phyloP scores from a whole-genome alignment of 2,888 invertebrate genomes.

The Orgyia antiqua region DNA sequence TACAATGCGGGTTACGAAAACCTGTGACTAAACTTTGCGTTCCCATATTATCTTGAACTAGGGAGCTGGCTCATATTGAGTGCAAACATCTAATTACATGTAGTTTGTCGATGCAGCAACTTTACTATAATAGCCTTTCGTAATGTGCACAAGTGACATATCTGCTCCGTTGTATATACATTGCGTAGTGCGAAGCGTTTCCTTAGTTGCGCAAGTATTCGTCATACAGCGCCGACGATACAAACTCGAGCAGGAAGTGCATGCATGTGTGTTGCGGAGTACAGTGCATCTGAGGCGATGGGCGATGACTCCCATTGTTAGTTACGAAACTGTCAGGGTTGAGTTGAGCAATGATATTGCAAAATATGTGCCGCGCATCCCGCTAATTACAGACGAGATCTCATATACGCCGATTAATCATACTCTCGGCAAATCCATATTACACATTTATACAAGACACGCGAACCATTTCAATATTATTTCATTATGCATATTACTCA shows the following conservation, averaged over 20 bases:
- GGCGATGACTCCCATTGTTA: slow-evolving; percentile 64
- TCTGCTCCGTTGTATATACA: slow-evolving; percentile 46
- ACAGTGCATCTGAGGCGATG: slow-evolving; percentile 59
- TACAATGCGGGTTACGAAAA: slow-evolving; percentile 75
- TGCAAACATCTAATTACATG: slow-evolving; percentile 35
- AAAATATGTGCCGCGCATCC: slow-evolving; percentile 61
- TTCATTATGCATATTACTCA: slow-evolving; percentile 11
- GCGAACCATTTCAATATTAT: slow-evolving; percentile 1
- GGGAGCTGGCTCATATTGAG: slow-evolving; percentile 41
- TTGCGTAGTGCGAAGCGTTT: slow-evolving; percentile 42
- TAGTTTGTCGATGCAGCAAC: slow-evolving; percentile 45
- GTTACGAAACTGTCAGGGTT: slow-evolving; percentile 76
- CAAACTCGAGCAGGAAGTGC: slow-evolving; percentile 73
- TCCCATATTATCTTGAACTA: slow-evolving; percentile 36
- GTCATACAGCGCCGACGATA: slow-evolving; percentile 52
- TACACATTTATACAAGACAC: too few relatives aligned
- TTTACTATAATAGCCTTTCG: slow-evolving; percentile 44
- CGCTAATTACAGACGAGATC: slow-evolving; percentile 68
- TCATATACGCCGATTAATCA: slow-evolving; percentile 29
- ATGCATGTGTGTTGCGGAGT: slow-evolving; percentile 59
- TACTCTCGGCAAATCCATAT: slow-evolving; percentile 9
- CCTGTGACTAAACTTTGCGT: slow-evolving; percentile 60
- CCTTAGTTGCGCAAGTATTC: slow-evolving; percentile 62
- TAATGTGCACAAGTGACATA: slow-evolving; percentile 47
- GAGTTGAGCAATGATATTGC: slow-evolving; percentile 71